A percentile compares a stretch with the other conserved stretches of the same genome.
Evolutionary conservation across 2,113 vertebrate genomes (phyloP).

Genomic region (Pycnonotus jocosus): DNA sequence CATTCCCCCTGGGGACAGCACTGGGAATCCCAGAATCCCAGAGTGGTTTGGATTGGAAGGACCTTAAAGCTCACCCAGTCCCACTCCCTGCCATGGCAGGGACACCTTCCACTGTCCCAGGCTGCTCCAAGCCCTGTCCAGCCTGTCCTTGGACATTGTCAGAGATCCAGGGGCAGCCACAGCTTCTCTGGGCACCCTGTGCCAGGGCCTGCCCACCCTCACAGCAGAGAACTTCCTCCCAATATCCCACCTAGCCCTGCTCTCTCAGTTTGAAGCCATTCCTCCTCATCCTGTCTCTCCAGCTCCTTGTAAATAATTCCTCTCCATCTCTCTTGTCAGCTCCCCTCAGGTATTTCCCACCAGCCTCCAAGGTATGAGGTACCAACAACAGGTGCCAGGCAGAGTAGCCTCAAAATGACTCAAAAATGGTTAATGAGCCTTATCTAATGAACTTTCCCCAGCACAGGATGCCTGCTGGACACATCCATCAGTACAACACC

Average conservation of each 20-base stretch:
- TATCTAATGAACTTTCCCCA: not conserved
- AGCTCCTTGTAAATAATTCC: not conserved
- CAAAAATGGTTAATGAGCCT: fast-evolving
- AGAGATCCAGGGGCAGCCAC: not conserved
- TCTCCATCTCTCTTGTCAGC: not conserved
- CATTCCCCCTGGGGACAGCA: not conserved
- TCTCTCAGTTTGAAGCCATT: not conserved
- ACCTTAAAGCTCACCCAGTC: fast-evolving
- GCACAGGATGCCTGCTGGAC: not conserved
- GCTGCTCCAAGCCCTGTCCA: fast-evolving
- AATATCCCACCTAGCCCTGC: fast-evolving
- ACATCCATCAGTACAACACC: not conserved
- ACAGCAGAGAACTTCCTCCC: not conserved
- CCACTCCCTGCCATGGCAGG: not conserved
- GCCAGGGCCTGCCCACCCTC: fast-evolving
- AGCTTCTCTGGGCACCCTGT: not conserved
- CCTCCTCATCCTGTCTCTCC: not conserved
- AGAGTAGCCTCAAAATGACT: not conserved
- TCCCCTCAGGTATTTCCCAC: not conserved
- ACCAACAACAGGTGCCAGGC: not conserved
- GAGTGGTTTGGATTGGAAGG: not conserved
- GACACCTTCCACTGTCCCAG: not conserved
- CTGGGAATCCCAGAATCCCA: not conserved
- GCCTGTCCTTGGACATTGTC: fast-evolving
- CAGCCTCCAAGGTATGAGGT: not conserved